phyloP scores from a whole-genome alignment of 2,888 invertebrate species.

The Epistrophe grossulariae region DNA sequence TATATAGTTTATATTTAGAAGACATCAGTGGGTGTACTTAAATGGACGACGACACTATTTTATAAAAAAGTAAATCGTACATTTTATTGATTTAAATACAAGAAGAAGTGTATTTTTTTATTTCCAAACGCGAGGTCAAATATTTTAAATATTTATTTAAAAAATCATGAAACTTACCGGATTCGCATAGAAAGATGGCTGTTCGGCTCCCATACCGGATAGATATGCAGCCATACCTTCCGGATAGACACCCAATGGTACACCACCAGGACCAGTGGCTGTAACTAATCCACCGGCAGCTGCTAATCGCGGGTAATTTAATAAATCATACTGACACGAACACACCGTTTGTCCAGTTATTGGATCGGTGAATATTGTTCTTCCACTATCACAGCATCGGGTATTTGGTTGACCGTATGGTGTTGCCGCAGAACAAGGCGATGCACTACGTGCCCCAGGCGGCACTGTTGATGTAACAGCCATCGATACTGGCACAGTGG shows the following conservation, averaged over 20 bases:
- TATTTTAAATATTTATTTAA: background rate
- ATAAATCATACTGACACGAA: conserved; percentile 95
- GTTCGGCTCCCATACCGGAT: conserved; percentile 92
- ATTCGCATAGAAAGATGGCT: conserved; percentile 93
- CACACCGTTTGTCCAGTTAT: conserved; percentile 94
- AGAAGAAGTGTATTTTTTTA: background rate
- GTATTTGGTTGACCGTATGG: conserved; percentile 84
- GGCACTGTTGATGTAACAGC: conserved; percentile 85
- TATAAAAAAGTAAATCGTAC: background rate
- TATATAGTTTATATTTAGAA: background rate
- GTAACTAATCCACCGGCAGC: conserved; percentile 83
- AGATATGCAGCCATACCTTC: conserved; percentile 94
- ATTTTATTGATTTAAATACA: background rate
- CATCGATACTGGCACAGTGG: conserved; percentile 81
- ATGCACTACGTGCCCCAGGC: conserved; percentile 85
- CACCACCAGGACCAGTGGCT: conserved; percentile 86
- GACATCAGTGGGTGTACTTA: conserved; percentile 2
- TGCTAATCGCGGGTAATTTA: conserved; percentile 90
- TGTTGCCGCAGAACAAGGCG: conserved; percentile 84
- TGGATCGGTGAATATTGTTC: conserved; percentile 95
- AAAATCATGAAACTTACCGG: conserved; percentile 88
- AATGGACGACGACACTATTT: background rate
- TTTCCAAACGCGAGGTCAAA: background rate
- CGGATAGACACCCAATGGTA: conserved; percentile 92
- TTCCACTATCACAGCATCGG: conserved; percentile 95